These are phyloP conservation scores for Hippolais icterina DNA, from an alignment of 2,113 vertebrate species.

Conservation along the genomic window DNA sequence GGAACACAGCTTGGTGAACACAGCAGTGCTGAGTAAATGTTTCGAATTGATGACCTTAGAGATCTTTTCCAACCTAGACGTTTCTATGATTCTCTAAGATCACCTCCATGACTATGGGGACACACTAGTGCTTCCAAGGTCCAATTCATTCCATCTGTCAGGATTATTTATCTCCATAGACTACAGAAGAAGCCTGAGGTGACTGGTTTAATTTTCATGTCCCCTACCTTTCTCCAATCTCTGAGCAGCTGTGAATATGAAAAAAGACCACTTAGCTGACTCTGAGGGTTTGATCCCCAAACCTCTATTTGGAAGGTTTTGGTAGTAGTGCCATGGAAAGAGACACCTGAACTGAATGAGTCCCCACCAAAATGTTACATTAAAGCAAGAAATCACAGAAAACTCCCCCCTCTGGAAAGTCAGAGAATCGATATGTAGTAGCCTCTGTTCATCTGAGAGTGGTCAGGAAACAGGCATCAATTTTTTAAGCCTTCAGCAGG, in stretches of 20 bases:
- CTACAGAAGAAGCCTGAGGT: neutral
- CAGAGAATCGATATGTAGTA: neutral
- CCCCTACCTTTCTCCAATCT: neutral
- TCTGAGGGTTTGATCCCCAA: neutral
- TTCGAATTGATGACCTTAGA: neutral
- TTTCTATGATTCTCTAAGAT: neutral
- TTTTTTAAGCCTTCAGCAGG: conserved; percentile 43
- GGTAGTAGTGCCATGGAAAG: neutral
- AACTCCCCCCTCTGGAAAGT: neutral
- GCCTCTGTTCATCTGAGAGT: neutral
- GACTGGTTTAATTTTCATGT: neutral
- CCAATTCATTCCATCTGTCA: neutral
- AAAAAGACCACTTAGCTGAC: neutral
- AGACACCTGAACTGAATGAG: neutral
- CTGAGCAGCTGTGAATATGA: neutral
- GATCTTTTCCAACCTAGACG: neutral
- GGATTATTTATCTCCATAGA: neutral
- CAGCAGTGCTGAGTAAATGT: neutral
- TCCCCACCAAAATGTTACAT: neutral
- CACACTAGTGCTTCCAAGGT: neutral
- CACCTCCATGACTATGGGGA: neutral
- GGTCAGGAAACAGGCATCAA: conserved; percentile 28
- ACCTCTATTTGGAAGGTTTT: neutral
- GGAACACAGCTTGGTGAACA: fast-evolving
- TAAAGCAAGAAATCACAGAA: neutral